Conservation (phyloP, 2,797 vertebrate genomes). For the Danionella dracula region DNA sequence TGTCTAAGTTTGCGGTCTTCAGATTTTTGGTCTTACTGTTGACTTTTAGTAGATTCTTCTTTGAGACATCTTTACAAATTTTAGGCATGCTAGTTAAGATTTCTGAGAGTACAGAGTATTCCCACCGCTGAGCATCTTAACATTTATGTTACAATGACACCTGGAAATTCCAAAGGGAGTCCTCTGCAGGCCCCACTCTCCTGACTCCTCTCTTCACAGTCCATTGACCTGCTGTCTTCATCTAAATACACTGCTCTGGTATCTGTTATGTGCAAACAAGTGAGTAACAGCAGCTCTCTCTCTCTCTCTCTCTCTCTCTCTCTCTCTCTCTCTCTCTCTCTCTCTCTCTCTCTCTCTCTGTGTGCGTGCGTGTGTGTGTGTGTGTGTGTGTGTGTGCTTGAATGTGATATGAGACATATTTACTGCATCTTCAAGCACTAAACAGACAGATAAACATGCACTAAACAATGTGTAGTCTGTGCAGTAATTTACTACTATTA, state of each 20-base stretch:
- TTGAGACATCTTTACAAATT: not conserved
- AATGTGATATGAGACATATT: constrained; percentile 1
- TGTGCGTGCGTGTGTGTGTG: too few relatives aligned
- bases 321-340: too few relatives aligned
- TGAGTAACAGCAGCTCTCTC: too few relatives aligned
- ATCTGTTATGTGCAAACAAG: constrained; percentile 16
- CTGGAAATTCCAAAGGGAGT: not conserved
- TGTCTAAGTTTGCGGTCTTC: too few relatives aligned
- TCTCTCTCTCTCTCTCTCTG: too few relatives aligned
- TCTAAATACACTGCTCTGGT: not conserved
- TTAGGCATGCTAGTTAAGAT: not conserved
- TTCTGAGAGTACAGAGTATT: not conserved
- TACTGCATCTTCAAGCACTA: constrained; percentile 2
- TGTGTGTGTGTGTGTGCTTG: too few relatives aligned
- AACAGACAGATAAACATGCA: not conserved
- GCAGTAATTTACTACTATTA: too few relatives aligned
- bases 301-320: not conserved
- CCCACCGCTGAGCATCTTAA: not conserved
- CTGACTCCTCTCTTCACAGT: constrained; percentile 5
- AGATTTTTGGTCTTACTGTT: too few relatives aligned
- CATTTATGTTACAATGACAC: not conserved
- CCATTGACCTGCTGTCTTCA: constrained; percentile 17
- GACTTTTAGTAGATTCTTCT: not conserved
- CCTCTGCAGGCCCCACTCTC: not conserved
- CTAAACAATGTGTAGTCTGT: too few relatives aligned